These are phyloP conservation scores for Nesoenas mayeri DNA, from an alignment of 2,113 vertebrate species.

Conservation along the genomic window DNA sequence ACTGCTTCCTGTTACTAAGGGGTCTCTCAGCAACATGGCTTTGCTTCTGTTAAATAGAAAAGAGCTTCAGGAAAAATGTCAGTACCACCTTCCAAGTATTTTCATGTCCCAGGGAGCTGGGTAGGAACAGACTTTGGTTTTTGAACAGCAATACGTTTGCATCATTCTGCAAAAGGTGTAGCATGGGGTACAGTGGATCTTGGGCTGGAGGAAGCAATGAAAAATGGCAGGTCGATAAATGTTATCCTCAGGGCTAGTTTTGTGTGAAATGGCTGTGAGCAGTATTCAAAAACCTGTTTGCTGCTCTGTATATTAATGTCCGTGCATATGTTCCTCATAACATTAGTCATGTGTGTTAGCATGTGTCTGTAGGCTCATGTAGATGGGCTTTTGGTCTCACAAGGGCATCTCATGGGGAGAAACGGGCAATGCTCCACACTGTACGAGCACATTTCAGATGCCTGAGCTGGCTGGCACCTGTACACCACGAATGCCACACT, in stretches of 20 bases:
- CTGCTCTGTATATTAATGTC: neutral
- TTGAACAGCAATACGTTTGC: neutral
- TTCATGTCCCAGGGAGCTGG: neutral
- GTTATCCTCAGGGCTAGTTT: neutral
- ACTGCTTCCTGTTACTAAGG: conserved; percentile 73
- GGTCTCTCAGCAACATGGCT: conserved; percentile 62
- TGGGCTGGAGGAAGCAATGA: neutral
- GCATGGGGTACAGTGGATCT: neutral
- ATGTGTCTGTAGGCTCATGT: neutral
- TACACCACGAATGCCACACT: neutral
- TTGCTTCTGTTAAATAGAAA: conserved; percentile 59
- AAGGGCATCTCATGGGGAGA: neutral
- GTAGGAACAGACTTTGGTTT: neutral
- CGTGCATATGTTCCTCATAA: neutral
- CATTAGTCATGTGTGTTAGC: rapidly evolving
- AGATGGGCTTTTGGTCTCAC: neutral
- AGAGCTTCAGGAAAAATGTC: conserved; percentile 60
- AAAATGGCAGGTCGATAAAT: neutral
- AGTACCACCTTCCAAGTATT: conserved; percentile 13
- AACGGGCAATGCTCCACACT: rapidly evolving
- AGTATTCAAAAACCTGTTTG: neutral
- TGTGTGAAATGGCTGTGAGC: neutral
- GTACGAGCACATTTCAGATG: neutral
- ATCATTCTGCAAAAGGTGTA: neutral
- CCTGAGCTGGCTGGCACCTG: neutral